phyloP scores from a whole-genome alignment of 2,113 vertebrate genomes.

The Peromyscus leucopus region DNA sequence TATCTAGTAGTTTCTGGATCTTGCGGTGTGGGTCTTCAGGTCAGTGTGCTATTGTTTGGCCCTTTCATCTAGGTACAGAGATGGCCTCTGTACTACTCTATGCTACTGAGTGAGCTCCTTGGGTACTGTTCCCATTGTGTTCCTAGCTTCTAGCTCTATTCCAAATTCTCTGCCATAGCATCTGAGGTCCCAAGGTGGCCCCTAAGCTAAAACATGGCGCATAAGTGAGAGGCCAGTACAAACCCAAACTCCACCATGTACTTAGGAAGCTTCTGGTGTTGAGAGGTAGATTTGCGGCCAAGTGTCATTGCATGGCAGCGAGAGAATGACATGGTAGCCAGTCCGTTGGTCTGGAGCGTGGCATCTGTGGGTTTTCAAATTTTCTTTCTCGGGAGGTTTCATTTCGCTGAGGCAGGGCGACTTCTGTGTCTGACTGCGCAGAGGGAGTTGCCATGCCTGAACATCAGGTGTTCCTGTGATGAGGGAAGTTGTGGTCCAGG shows the following conservation, averaged over 20 bases:
- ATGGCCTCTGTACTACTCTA: too few relatives aligned
- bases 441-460: neutral
- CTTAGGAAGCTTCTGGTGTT: neutral
- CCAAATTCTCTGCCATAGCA: neutral
- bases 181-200: neutral
- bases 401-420: neutral
- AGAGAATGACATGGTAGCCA: neutral
- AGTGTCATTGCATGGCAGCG: neutral
- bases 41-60: neutral
- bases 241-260: neutral
- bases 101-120: too few relatives aligned
- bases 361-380: neutral
- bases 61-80: neutral
- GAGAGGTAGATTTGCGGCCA: neutral
- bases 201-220: neutral
- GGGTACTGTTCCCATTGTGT: too few relatives aligned
- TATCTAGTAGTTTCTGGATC: neutral
- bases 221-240: neutral
- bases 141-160: neutral
- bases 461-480: neutral
- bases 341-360: neutral
- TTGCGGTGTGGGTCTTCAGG: too few relatives aligned
- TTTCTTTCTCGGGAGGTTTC: neutral
- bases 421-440: neutral
- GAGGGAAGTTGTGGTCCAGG: neutral